Base-by-base conservation (phyloP, 2,797 vertebrate genomes). In the Rallus crepitans region DNA sequence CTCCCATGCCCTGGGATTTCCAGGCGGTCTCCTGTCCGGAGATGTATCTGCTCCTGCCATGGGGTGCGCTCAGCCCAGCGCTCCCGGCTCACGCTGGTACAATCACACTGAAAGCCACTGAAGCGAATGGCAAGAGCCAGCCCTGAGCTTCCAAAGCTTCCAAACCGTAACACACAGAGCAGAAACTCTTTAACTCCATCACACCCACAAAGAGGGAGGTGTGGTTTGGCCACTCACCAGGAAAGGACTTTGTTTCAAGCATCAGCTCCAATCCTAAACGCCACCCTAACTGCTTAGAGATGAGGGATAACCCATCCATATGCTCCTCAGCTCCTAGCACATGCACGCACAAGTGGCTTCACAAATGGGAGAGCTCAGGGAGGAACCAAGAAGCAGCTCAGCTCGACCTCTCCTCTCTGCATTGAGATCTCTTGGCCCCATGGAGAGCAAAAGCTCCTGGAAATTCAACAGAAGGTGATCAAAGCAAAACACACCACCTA, bases 211-310 rank as follows among this genome's bases (percentile, higher is more conserved):
- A 90, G 77, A 87, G 77, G 92, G 96, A 95, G 94, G 94, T 92
- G 95, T 96, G 94, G 93, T 96, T 95, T 96, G 95, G 94, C 88
- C 81, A 56, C 72, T 89, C 93, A 93, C 90, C 95, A 97, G 88
- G 72, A 93, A 81, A 89, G 42, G 79, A 89, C 91, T 94, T 63
- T 88, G 89, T 88, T 88, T 85, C 82, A 25, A 94, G 94, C 89
- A 90, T 88, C 92, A 96, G 94, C 76, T 90, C 93, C 93, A 90
- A 77, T 88, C 87, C 95, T 70, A 92, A 94, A 90, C 5, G 3
- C 71, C 48, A 90, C 80, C 93, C 93, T 95, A 94, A 95, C 70
- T 0, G 89, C 90, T 69, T 59, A 94, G 89, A 53, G 93, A 95
- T 93, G 94, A 95, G 94, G 93, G 94, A 96, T 52, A 95, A 87